phyloP scores from a whole-genome alignment of 2,888 invertebrate genomes.

The Nemotelus nigrinus region DNA sequence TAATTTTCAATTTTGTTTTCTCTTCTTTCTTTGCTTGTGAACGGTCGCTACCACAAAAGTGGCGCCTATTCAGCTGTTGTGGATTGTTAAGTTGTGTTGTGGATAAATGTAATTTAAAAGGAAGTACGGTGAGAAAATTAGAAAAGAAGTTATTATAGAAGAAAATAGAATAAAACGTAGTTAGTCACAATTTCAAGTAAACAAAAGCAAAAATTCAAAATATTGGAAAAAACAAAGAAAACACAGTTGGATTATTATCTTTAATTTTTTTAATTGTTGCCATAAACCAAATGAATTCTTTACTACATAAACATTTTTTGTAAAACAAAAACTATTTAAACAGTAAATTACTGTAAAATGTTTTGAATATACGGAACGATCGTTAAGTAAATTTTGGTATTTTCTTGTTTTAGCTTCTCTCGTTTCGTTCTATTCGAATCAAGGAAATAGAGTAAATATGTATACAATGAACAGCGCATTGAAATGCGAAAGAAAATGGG shows the following conservation, averaged over 20 bases:
- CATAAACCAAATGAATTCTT: conserved; percentile 26
- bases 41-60: no score
- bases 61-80: no score
- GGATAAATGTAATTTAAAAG: conserved; percentile 3
- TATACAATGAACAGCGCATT: conserved; percentile 10
- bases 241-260: conserved; percentile 14
- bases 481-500: neutral
- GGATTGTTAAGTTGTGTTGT: no score
- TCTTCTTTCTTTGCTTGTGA: no score
- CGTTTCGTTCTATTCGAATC: neutral
- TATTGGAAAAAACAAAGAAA: neutral
- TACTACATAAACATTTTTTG: neutral
- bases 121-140: conserved; percentile 2
- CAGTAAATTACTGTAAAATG: neutral
- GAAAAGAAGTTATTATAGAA: conserved; percentile 12
- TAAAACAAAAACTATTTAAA: neutral
- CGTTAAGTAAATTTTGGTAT: neutral
- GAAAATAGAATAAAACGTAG: conserved; percentile 27
- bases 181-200: conserved; percentile 45
- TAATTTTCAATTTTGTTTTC: no score
- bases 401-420: neutral
- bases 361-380: neutral
- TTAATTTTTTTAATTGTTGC: conserved; percentile 4
- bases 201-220: conserved; percentile 23
- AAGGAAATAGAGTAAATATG: neutral